These are phyloP conservation scores for Cryptoblepharus egeriae DNA, from an alignment of 2,797 vertebrate species.

Conservation along the genomic window DNA sequence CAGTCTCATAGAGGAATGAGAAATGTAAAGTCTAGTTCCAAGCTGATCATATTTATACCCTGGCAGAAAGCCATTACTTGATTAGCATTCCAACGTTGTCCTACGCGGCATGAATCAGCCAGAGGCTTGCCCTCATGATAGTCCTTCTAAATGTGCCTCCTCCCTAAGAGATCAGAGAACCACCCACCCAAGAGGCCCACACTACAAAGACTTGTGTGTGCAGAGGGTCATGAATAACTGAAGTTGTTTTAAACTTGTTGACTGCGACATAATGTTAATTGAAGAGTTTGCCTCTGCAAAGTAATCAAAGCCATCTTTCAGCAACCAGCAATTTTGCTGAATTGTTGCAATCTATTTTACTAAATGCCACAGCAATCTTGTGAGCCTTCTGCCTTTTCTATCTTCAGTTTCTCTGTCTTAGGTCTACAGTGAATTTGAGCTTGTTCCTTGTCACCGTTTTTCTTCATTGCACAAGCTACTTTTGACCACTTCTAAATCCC, in stretches of 20 bases:
- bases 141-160: background rate
- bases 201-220: background rate
- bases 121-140: background rate
- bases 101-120: background rate
- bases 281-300: background rate
- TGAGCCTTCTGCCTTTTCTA: too few species aligned
- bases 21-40: background rate
- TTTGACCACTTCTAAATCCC: too few species aligned
- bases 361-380: too few species aligned
- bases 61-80: background rate
- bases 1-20: background rate
- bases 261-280: background rate
- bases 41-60: background rate
- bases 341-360: background rate
- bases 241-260: background rate
- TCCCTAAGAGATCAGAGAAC: background rate
- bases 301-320: background rate
- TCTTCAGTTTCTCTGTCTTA: too few species aligned
- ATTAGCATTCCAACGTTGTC: background rate
- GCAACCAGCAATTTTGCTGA: background rate
- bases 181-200: background rate
- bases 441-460: too few species aligned
- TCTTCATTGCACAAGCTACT: too few species aligned
- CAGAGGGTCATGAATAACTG: background rate
- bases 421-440: too few species aligned